Conservation (phyloP, 2,113 vertebrate species). For the Erythrocercus mccallii region DNA sequence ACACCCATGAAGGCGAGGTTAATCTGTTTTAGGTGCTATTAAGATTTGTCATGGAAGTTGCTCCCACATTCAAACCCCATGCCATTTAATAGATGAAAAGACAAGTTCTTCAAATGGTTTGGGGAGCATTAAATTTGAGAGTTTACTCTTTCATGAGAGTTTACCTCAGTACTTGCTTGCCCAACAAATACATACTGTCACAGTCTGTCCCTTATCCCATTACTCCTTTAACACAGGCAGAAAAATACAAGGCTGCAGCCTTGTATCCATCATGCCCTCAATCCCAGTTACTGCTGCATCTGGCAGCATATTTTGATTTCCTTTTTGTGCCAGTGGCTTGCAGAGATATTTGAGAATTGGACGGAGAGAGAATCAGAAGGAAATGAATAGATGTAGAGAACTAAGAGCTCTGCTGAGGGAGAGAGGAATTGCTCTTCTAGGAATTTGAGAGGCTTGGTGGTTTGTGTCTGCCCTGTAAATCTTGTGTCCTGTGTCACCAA, state of each 20-base stretch:
- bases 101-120: neutral
- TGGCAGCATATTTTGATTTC: neutral
- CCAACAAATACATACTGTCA: neutral
- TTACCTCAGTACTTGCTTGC: neutral
- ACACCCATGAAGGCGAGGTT: neutral
- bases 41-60: neutral
- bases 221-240: neutral
- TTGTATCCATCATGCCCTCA: accelerated
- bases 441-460: neutral
- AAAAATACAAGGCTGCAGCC: neutral
- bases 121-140: neutral
- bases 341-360: neutral
- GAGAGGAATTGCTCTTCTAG: neutral
- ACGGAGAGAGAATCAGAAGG: neutral
- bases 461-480: neutral
- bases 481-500: neutral
- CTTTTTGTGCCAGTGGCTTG: neutral
- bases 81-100: neutral
- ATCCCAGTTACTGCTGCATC: neutral
- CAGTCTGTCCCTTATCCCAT: neutral
- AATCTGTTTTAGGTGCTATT: neutral
- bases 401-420: neutral
- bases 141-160: neutral
- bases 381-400: neutral
- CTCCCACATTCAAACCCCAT: neutral